Evolutionary conservation across 64 coral and sea anemone genomes (phyloP), one percentile per base, ranked within the genome.

Genomic region (Pocillopora damicornis): DNA sequence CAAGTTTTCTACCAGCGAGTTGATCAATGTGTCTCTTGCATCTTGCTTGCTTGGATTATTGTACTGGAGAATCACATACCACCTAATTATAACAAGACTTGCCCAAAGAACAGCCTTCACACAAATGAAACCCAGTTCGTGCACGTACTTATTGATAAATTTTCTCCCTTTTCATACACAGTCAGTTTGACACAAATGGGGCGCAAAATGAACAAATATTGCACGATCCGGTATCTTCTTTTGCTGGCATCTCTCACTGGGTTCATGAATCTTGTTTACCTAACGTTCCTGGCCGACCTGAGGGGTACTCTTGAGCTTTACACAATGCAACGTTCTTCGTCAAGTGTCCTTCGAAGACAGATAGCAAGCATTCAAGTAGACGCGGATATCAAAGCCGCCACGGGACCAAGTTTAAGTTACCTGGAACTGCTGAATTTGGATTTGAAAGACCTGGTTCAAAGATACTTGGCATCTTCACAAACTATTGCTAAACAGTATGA

Each of bases 361-460:
- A 88, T 88, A 22, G 73, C 86, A 9, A 88, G 86, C n/a, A 77
- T 88, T 51, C 73, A 88, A 63, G 37, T 78, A 61, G 86, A 88
- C 63, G 60, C 73, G 10, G 86, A 88, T 11, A 26, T 59, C 56
- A 88, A 56, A 37, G 11, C 37, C 20, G 35, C 22, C 4, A 45
- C 58, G 2, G 74, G 73, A 88, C 51, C 86, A 15, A 75, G 74
- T 42, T 88, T 76, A n/a, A 78, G 86, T 23, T 78, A 88, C 86
- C 56, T 88, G 75, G 86, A 88, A n/a, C 25, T 88, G 76, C 15
- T 88, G 61, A 88, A 88, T 88, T 42, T 88, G 13, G 86, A 88
- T 30, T 66, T 88, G 35, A 88, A 88, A 78, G 75, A 78, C 16
- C 23, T 77, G 58, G 73, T 88, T 5, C 73, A 88, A 51, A 75